Percentiles rank a stretch among this genome's conserved stretches.
Conservation (phyloP, 2,113 vertebrate genomes). For the Synodontis membranacea region DNA sequence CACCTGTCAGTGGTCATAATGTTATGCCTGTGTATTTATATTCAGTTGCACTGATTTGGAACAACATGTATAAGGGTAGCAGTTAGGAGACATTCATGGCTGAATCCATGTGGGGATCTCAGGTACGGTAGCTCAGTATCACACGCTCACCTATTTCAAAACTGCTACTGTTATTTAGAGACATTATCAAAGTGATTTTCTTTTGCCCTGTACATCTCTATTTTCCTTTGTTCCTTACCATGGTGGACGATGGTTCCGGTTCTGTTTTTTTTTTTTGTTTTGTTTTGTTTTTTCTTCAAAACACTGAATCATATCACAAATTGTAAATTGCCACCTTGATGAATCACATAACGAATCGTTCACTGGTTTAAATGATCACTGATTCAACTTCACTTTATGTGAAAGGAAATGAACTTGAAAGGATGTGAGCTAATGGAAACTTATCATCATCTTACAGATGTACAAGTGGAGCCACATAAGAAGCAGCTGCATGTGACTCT, state of each 20-base stretch:
- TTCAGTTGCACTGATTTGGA: neutral
- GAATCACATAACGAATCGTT: neutral
- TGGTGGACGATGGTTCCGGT: too few relatives aligned
- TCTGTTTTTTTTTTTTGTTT: too few relatives aligned
- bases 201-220: neutral
- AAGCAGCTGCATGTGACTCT: conserved; percentile 96
- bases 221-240: neutral
- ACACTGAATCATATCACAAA: neutral
- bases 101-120: neutral
- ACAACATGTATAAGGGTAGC: neutral
- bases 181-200: neutral
- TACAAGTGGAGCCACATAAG: conserved; percentile 92
- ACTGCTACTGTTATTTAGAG: neutral
- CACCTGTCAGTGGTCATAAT: too few relatives aligned
- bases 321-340: neutral
- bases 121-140: neutral
- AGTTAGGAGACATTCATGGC: neutral
- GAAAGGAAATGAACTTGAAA: neutral
- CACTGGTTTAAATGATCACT: neutral
- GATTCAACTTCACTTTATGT: neutral
- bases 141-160: neutral
- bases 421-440: conserved; percentile 17
- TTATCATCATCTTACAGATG: conserved; percentile 72
- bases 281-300: neutral
- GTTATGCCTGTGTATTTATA: neutral